Percentiles rank a stretch among this genome's conserved stretches.
Conservation (phyloP, 2,888 invertebrate genomes). For the Drosophila engyochracea region DNA sequence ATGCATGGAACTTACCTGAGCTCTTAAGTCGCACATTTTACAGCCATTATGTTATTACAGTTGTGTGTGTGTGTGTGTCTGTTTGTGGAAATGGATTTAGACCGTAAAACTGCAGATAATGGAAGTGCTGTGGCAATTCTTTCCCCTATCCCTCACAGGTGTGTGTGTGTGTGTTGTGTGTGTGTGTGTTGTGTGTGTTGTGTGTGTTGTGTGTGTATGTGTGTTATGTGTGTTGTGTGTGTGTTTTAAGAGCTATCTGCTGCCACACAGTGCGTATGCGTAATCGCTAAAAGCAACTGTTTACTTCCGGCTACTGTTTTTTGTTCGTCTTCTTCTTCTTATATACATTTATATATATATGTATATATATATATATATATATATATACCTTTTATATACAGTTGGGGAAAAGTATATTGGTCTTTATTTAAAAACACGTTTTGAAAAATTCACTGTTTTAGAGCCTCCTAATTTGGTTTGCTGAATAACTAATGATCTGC, state of each 20-base stretch:
- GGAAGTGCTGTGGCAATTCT: constrained; percentile 35
- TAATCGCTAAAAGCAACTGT: constrained; percentile 62
- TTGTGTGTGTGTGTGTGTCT: constrained; percentile 29
- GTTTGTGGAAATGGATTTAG: constrained; percentile 71
- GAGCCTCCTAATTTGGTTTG: too few relatives aligned
- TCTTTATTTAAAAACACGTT: neutral
- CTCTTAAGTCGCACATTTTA: constrained; percentile 67
- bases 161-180: constrained; percentile 16
- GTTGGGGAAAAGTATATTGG: neutral
- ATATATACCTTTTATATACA: neutral
- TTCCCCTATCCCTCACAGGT: neutral
- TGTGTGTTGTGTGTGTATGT: constrained; percentile 15
- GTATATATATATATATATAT: too few relatives aligned
- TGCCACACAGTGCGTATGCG: constrained; percentile 63
- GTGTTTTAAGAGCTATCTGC: constrained; percentile 4
- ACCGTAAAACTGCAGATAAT: constrained; percentile 80
- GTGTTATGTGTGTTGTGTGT: neutral
- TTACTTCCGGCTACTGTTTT: constrained; percentile 27
- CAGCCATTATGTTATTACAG: constrained; percentile 75
- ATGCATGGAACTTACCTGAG: constrained; percentile 53
- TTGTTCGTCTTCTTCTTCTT: constrained; percentile 1
- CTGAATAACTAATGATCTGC: too few relatives aligned
- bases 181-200: constrained; percentile 1
- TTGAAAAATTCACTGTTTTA: neutral
- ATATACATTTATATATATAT: neutral